Conservation (phyloP, 2,113 vertebrate species). For the Salvelinus namaycush region DNA sequence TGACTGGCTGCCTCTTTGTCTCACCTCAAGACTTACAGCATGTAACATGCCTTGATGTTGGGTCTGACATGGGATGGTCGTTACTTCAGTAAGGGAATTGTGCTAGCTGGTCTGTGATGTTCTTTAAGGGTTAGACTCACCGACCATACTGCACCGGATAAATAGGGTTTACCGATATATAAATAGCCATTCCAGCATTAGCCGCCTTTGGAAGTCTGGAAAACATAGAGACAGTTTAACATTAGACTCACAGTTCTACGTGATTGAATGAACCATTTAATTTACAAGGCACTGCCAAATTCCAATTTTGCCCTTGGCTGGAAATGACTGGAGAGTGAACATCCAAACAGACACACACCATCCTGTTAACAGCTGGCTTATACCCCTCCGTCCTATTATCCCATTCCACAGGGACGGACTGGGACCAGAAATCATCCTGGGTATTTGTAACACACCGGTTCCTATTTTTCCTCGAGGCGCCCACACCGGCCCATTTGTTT, state of each 20-base stretch:
- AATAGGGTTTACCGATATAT: background rate
- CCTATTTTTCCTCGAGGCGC: no score
- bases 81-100: constrained; percentile 9
- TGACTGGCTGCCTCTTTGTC: constrained; percentile 18
- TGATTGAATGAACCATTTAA: no score
- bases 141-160: no score
- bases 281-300: background rate
- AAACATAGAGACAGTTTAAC: no score
- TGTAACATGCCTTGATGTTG: constrained; percentile 44
- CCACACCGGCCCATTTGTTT: no score
- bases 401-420: constrained; percentile 16
- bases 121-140: background rate
- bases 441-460: no score
- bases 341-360: background rate
- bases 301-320: background rate
- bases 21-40: constrained; percentile 40
- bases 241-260: no score
- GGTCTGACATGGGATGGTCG: constrained; percentile 60
- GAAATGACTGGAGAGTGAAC: background rate
- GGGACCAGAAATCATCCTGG: no score
- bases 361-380: background rate
- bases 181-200: background rate
- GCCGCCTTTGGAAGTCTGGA: background rate
- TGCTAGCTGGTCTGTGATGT: background rate
- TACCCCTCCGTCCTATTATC: background rate